These are phyloP conservation scores for Holothuria glaberrima DNA, from an alignment of 35 echinoderm and acorn worm genomes.

Conservation along the genomic window DNA sequence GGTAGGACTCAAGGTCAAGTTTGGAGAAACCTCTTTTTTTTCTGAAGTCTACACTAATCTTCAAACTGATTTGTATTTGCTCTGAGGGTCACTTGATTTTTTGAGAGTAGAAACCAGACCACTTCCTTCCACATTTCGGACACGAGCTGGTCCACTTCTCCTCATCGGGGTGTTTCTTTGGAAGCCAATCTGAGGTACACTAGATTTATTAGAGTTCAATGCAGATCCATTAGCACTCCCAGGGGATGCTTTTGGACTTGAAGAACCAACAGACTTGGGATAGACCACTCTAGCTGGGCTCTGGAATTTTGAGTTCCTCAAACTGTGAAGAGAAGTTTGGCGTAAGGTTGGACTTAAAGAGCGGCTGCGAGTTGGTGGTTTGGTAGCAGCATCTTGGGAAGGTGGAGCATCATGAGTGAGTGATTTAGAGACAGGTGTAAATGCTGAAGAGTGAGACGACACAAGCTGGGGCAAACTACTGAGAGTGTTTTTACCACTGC, in stretches of 20 bases:
- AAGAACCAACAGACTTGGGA: background rate
- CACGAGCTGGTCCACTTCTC: constrained; percentile 21
- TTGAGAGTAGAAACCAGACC: background rate
- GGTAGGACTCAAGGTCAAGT: background rate
- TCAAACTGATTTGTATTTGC: constrained; percentile 25
- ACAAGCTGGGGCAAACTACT: background rate
- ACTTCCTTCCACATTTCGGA: background rate
- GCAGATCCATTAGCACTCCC: background rate
- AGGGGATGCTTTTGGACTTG: background rate
- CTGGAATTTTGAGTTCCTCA: background rate
- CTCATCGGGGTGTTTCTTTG: constrained; percentile 28
- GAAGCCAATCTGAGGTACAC: constrained; percentile 7
- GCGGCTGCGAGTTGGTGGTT: constrained; percentile 26
- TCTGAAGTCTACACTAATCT: background rate
- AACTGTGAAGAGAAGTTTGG: constrained; percentile 25
- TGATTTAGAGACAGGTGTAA: constrained; percentile 34
- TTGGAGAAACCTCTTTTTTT: background rate
- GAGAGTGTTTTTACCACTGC: constrained; percentile 33
- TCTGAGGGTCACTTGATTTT: constrained; percentile 10
- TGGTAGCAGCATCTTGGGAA: background rate
- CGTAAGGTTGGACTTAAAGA: constrained; percentile 8
- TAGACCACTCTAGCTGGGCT: background rate
- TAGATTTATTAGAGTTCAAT: background rate
- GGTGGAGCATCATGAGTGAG: constrained; percentile 4
- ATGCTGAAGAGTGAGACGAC: background rate